phyloP scores from a whole-genome alignment of 2,797 vertebrate genomes.

The Myotis findleyi region DNA sequence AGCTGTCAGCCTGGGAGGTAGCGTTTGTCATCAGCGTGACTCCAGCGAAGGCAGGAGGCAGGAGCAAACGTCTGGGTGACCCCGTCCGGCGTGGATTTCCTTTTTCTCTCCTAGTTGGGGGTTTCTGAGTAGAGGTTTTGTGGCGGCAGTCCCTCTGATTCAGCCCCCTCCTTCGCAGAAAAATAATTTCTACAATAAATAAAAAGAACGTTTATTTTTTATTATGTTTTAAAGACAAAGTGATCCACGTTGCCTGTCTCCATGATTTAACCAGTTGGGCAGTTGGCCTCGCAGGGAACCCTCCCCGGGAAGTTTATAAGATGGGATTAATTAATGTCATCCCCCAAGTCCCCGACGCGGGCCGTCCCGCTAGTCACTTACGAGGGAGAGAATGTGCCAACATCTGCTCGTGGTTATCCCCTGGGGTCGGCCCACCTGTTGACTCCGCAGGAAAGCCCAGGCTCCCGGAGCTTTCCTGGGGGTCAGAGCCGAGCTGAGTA shows the following conservation, averaged over 20 bases:
- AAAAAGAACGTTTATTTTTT: slow-evolving; percentile 36
- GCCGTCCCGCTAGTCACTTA: neutral
- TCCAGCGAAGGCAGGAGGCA: neutral
- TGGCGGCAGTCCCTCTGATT: neutral
- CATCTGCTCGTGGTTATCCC: neutral
- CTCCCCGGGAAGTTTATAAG: neutral
- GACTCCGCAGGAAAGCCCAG: neutral
- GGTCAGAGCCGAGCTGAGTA: neutral
- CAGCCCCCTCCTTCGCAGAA: neutral
- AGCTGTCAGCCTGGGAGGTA: neutral
- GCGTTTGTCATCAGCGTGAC: neutral
- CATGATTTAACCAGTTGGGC: neutral
- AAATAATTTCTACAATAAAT: slow-evolving; percentile 20
- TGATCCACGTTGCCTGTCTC: neutral
- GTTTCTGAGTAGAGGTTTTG: neutral
- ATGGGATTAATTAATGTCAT: slow-evolving; percentile 49
- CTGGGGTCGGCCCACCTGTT: slow-evolving; percentile 74
- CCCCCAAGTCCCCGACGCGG: neutral
- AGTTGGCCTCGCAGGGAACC: neutral
- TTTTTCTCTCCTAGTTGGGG: neutral
- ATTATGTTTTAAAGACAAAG: neutral
- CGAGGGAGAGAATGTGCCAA: neutral
- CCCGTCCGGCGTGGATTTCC: neutral
- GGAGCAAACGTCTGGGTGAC: neutral
- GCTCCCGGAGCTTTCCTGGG: neutral